A percentile compares a stretch with the other conserved stretches of the same genome.
phyloP scores from a whole-genome alignment of 2,888 invertebrate species.

The Allygus modestus region DNA sequence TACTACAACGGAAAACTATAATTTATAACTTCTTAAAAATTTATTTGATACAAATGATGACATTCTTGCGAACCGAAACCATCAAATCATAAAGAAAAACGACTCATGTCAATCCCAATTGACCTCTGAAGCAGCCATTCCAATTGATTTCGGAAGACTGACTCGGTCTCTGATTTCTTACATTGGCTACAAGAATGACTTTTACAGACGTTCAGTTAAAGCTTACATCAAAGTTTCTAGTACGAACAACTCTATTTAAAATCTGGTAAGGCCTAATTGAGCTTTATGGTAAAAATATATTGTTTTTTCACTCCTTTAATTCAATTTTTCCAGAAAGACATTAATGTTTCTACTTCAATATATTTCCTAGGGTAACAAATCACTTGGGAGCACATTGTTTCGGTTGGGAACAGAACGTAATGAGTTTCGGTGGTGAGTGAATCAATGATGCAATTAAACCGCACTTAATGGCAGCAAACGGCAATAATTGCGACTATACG shows the following conservation, averaged over 20 bases:
- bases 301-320: too few species aligned
- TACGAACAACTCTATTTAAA: too few species aligned
- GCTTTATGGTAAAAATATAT: too few species aligned
- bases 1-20: too few species aligned
- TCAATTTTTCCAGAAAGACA: neutral
- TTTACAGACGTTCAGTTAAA: too few species aligned
- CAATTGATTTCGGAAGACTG: neutral
- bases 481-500: neutral
- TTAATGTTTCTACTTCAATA: too few species aligned
- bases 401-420: neutral
- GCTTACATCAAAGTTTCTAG: too few species aligned
- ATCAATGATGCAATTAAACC: constrained; percentile 28
- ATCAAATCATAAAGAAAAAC: constrained; percentile 12
- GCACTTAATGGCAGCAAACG: constrained; percentile 31
- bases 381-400: neutral
- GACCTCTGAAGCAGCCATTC: constrained; percentile 8
- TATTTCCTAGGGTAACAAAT: too few species aligned
- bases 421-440: constrained; percentile 4
- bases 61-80: neutral
- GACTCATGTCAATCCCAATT: constrained; percentile 10
- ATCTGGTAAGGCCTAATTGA: too few species aligned
- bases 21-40: too few species aligned
- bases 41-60: neutral
- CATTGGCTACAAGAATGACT: neutral
- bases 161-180: neutral